Evolutionary conservation across 2,797 vertebrate species (phyloP), one percentile per base, ranked within the genome.

Genomic region (Sebastiscus albofasciatus): DNA sequence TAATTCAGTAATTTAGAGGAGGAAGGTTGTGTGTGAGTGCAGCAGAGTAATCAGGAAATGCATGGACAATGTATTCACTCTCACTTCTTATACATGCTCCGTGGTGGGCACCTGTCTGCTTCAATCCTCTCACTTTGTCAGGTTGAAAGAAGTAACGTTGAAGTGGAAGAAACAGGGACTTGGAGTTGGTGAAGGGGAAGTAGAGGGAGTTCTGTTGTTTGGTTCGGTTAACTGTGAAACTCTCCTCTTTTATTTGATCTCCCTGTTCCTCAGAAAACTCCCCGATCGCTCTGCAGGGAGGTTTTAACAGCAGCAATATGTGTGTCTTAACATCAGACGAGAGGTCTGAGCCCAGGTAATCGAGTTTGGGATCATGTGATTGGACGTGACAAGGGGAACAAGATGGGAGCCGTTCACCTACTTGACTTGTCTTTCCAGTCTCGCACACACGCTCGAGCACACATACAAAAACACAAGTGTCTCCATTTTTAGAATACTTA

Each of bases 301-400:
- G 42, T 59, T 84, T 88, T 73, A 83, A 84, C 74, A 58, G 68
- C 72, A 81, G 75, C 75, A 58, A 70, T 80, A 67, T 86, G 80
- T 81, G 76, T 74, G 77, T 89, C 68, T 84, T 49, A 78, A 84
- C 85, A 89, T 93, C 84, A 91, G 83, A 90, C 60, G 81, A 75
- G 79, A 84, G 78, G 72, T 67, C 88, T 67, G 56, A 84, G 59
- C 69, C n/a, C 85, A 75, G 76, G 89, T 92, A 89, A 93, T 94
- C 83, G 71, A 74, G 81, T 93, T 91, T 84, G 56, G 77, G 88
- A 82, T 85, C 80, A 84, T 83, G 67, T 87, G 87, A 94, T 92
- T 84, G 79, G 87, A 92, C 82, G 59, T 76, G 89, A 93, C 87
- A 88, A 61, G 70, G 54, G 79, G 71, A 77, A 72, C 26, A 34